Evolutionary conservation across 2,113 vertebrate species (phyloP).

Genomic region (Indri indri): DNA sequence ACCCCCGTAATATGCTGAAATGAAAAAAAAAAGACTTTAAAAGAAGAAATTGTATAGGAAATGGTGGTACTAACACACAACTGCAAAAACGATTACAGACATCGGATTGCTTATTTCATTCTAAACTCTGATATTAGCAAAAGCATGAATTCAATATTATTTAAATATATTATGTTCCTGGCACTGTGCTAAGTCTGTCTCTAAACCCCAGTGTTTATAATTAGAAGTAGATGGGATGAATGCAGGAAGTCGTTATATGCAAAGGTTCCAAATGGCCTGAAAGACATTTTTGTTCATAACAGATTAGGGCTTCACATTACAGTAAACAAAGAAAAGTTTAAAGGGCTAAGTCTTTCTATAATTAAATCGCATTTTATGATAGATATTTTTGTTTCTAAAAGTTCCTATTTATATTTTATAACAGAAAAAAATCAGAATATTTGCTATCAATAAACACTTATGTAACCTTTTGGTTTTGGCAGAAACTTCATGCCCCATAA

Average conservation of each 20-base stretch:
- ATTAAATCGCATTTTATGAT: slow-evolving; percentile 3
- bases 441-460: neutral
- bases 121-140: neutral
- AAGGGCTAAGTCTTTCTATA: neutral
- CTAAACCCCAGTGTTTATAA: slow-evolving; percentile 56
- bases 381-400: slow-evolving; percentile 35
- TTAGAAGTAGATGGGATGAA: slow-evolving; percentile 53
- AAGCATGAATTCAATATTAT: slow-evolving; percentile 39
- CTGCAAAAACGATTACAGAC: neutral
- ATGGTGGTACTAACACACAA: neutral
- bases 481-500: neutral
- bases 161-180: slow-evolving; percentile 54
- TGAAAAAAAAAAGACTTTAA: neutral
- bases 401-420: neutral
- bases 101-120: neutral
- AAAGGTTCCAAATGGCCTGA: slow-evolving; percentile 18
- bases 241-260: slow-evolving; percentile 39
- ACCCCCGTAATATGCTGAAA: too few species aligned
- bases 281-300: slow-evolving; percentile 24
- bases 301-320: neutral
- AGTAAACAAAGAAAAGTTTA: slow-evolving; percentile 10
- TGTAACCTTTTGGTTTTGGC: neutral
- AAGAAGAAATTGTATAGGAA: neutral
- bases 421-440: neutral
- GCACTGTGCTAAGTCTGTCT: slow-evolving; percentile 45